phyloP scores from a whole-genome alignment of 2,113 vertebrate species.

The Pongo pygmaeus region DNA sequence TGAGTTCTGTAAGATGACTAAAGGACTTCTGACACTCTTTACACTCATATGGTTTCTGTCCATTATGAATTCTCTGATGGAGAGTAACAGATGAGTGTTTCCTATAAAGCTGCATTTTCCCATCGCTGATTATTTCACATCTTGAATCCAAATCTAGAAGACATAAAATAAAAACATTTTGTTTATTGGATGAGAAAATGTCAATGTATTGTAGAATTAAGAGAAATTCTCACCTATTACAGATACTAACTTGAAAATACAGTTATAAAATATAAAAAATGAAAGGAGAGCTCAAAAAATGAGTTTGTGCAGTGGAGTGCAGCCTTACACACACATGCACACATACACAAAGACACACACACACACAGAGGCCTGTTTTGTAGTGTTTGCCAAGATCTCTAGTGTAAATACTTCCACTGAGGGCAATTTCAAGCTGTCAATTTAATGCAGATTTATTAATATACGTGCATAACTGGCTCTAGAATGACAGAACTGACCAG shows the following conservation, averaged over 20 bases:
- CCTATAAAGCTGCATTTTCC: background rate
- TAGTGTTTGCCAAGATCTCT: background rate
- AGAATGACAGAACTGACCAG: background rate
- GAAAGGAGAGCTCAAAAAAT: background rate
- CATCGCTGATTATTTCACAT: background rate
- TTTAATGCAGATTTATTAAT: background rate
- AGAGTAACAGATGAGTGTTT: background rate
- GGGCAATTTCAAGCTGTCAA: background rate
- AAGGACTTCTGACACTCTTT: background rate
- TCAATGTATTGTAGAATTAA: background rate
- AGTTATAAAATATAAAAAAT: background rate
- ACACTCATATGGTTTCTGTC: background rate
- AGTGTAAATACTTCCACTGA: background rate
- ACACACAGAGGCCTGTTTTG: background rate
- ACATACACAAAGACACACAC: background rate
- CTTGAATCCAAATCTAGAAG: constrained; percentile 30
- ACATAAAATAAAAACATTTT: background rate
- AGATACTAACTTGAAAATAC: background rate
- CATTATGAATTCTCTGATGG: background rate
- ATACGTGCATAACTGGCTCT: background rate
- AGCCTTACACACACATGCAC: background rate
- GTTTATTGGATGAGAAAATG: background rate
- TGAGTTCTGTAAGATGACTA: background rate
- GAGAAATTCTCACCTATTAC: background rate
- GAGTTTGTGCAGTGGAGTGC: background rate